A percentile compares a stretch with the other conserved stretches of the same genome.
phyloP scores from a whole-genome alignment of 1,140 invertebrate species.

The Heliconius congener region DNA sequence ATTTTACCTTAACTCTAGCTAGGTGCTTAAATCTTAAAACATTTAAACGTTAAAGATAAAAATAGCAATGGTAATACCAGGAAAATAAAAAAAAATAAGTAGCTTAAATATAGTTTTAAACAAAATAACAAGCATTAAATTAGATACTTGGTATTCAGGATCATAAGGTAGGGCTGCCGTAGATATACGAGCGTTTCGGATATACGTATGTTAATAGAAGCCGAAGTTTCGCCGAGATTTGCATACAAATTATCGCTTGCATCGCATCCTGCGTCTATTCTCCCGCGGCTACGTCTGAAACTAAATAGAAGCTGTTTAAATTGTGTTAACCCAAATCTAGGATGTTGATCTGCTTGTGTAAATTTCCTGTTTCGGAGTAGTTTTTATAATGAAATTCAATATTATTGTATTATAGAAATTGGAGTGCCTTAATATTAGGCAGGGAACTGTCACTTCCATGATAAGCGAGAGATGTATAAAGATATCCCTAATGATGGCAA shows the following conservation, averaged over 20 bases:
- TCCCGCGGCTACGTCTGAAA: constrained; percentile 30
- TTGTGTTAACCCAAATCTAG: constrained; percentile 20
- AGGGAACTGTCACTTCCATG: not conserved
- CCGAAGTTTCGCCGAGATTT: constrained; percentile 46
- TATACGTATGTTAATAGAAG: constrained; percentile 47
- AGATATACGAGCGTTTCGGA: constrained; percentile 36
- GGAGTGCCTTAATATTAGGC: not conserved
- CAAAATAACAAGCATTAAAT: constrained; percentile 8
- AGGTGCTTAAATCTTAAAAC: too few species aligned
- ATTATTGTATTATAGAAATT: not conserved
- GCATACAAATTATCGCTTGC: constrained; percentile 46
- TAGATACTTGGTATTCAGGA: constrained; percentile 24
- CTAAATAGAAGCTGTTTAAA: constrained; percentile 27
- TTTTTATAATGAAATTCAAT: not conserved
- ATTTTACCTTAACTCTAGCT: not conserved
- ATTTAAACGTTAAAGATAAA: too few species aligned
- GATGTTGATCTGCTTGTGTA: not conserved
- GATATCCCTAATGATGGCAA: not conserved
- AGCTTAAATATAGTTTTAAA: not conserved
- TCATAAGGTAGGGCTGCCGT: constrained; percentile 19
- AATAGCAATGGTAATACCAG: too few species aligned
- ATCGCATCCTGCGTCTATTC: constrained; percentile 31
- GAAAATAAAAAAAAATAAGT: not conserved
- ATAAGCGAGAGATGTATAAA: not conserved
- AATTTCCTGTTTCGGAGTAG: not conserved